phyloP scores from a whole-genome alignment of 53 echinoderm and acorn worm species.

The Stichopus horrens region DNA sequence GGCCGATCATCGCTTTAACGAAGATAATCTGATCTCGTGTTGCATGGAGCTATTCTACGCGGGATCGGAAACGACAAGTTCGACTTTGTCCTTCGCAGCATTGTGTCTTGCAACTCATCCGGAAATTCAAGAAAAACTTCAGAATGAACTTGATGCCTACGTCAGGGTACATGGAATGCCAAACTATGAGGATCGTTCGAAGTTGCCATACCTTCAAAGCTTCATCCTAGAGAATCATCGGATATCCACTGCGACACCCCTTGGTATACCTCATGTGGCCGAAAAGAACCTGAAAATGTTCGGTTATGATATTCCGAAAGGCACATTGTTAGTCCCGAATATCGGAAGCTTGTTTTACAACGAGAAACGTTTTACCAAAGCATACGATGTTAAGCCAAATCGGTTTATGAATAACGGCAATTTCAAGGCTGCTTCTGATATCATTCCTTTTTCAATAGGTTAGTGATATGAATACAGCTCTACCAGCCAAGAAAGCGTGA shows the following conservation, averaged over 20 bases:
- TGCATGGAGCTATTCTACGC: constrained; percentile 32
- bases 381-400: not conserved
- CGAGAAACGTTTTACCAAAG: constrained; percentile 1
- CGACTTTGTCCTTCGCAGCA: constrained; percentile 8
- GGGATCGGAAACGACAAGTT: constrained; percentile 2
- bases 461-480: not conserved
- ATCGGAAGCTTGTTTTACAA: constrained; percentile 13
- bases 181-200: not conserved
- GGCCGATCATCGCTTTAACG: not conserved
- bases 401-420: not conserved
- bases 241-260: not conserved
- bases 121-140: not conserved
- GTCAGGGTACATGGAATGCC: not conserved
- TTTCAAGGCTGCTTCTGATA: not conserved
- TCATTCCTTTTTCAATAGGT: not conserved
- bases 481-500: no score
- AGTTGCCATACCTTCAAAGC: constrained; percentile 2
- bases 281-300: not conserved
- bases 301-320: constrained; percentile 38
- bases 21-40: constrained; percentile 6
- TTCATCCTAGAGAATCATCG: constrained; percentile 8
- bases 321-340: constrained; percentile 1
- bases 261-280: not conserved
- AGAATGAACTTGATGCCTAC: constrained; percentile 9
- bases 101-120: constrained; percentile 29